Base-by-base conservation (phyloP, 2,113 vertebrate genomes). In the Onychostoma macrolepis region DNA sequence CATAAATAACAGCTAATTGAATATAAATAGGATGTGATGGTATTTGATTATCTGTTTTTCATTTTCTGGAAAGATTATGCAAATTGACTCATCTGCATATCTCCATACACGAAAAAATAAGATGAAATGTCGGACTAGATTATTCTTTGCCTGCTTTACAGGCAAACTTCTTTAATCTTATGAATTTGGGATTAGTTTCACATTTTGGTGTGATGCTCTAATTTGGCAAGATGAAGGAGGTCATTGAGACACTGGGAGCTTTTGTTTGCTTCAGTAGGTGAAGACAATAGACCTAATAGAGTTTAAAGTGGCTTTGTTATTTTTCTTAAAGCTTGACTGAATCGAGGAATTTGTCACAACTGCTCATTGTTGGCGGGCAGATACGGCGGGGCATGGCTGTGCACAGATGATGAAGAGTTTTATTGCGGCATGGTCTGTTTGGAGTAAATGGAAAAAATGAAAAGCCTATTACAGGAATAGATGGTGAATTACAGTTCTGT, bases 41-140 rank as follows among this genome's bases (percentile, higher is more conserved):
- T 93, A 94, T 95, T 95, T 94, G 92, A 95, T 95, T 92, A 95
- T 94, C 93, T 93, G 92, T 93, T 95, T 94, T 94, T 94, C 92
- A 93, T 95, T 95, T 94, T 92, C 90, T 89, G 87, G 90, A 92
- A 94, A 95, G 94, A 95, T 94, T 95, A 95, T 95, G 93, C 94
- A 94, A 96, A 94, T 95, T 87, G 83, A 10, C 80, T 92, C 83
- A 94, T 95, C 95, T 95, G 93, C 94, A 94, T 95, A 92, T 87
- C 89, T 90, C 88, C 88, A 90, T 92, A 90, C 91, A 90, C 89
- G 88, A 90, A 87, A 93, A 90, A 93, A 90, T 21, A 89, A 94
- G 94, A 94, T 91, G 89, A 90, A 94, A 93, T 90, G 86, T 88
- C 91, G 92, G 92, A 92, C 94, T 92, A 92, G 93, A 93, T 94